Conservation (phyloP, 2,888 invertebrate species). For the Iselma pallidipennis region DNA sequence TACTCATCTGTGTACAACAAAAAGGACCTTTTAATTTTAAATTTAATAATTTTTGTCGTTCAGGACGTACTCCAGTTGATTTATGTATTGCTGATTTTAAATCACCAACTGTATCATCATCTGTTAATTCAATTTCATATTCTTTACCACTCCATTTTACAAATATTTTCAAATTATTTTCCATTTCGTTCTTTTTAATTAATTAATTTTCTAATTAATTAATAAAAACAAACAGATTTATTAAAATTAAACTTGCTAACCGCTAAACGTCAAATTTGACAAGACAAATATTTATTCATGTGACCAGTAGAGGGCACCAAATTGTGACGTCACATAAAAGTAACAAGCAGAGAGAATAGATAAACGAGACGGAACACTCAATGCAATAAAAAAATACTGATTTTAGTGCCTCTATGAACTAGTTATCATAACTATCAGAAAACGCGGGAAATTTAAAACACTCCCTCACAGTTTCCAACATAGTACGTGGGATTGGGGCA, state of each 20-base stretch:
- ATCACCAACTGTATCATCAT: constrained; percentile 78
- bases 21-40: constrained; percentile 83
- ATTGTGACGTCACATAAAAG: no score
- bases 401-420: no score
- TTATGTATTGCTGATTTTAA: constrained; percentile 85
- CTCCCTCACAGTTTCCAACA: no score
- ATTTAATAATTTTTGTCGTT: constrained; percentile 91
- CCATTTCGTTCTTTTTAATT: constrained; percentile 36
- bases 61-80: constrained; percentile 89
- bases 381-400: no score
- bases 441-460: no score
- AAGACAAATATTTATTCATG: neutral
- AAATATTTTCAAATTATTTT: constrained; percentile 60
- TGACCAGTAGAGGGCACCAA: neutral
- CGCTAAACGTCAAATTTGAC: neutral
- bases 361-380: no score
- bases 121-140: constrained; percentile 76
- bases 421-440: no score
- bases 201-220: neutral
- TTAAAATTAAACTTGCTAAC: neutral
- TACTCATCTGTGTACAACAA: no score
- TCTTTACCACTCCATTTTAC: constrained; percentile 96
- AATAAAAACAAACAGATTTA: neutral
- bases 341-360: no score
- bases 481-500: no score